Conservation (phyloP, 1,140 invertebrate genomes). For the Paraescarpia echinospica region DNA sequence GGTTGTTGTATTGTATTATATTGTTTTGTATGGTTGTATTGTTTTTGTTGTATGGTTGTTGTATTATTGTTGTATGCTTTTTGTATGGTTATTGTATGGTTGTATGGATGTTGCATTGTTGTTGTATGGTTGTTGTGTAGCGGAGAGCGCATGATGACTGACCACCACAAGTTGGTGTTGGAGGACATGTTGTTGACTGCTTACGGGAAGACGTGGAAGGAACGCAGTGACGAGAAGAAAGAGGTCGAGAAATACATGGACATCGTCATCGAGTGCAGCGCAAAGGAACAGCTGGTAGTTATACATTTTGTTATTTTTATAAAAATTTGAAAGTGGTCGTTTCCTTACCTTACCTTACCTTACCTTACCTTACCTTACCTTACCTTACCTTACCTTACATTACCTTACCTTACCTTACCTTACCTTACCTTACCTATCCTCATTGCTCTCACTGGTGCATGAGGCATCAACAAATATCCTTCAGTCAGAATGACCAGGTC, state of each 20-base stretch:
- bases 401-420: too few relatives aligned
- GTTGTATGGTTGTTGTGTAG: constrained; percentile 21
- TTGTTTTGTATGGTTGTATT: too few relatives aligned
- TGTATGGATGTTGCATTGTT: too few relatives aligned
- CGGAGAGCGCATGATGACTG: constrained; percentile 35
- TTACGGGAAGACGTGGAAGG: constrained; percentile 40
- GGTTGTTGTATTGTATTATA: not conserved
- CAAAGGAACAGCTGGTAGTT: constrained; percentile 41
- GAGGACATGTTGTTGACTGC: constrained; percentile 28
- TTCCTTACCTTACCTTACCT: not conserved
- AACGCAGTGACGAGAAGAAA: constrained; percentile 33
- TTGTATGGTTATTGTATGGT: too few relatives aligned
- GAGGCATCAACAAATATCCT: too few relatives aligned
- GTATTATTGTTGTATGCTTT: not conserved
- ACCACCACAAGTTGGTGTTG: constrained; percentile 35
- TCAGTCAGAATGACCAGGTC: too few relatives aligned
- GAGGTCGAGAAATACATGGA: constrained; percentile 28
- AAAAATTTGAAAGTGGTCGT: not conserved
- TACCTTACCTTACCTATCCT: too few relatives aligned
- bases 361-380: too few relatives aligned
- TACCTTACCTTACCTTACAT: too few relatives aligned
- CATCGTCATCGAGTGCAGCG: constrained; percentile 41
- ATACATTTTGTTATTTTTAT: constrained; percentile 21
- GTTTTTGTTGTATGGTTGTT: not conserved
- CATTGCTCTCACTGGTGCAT: too few relatives aligned